A percentile compares a stretch with the other conserved stretches of the same genome.
Evolutionary conservation across 2,888 invertebrate genomes (phyloP).

Genomic region (Trichogramma dendrolimi): DNA sequence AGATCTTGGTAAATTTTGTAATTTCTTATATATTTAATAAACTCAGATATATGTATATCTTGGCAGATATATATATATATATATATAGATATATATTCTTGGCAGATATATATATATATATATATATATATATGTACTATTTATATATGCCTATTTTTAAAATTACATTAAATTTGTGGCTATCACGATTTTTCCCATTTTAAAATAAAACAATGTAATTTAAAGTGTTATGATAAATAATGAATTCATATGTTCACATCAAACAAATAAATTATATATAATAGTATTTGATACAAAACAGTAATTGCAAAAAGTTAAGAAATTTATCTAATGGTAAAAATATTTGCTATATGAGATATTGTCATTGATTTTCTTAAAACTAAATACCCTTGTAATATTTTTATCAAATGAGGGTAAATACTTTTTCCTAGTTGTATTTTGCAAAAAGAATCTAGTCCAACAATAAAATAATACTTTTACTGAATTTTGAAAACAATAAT

Average conservation of each 20-base stretch:
- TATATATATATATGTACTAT: too few species aligned
- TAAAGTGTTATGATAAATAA: background rate
- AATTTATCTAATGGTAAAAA: slow-evolving; percentile 1
- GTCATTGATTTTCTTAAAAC: slow-evolving; percentile 22
- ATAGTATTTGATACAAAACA: background rate
- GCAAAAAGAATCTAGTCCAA: slow-evolving; percentile 16
- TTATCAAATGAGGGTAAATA: slow-evolving; percentile 22
- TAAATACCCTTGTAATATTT: too few species aligned
- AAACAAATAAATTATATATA: slow-evolving; percentile 2
- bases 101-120: too few species aligned
- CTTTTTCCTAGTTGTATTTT: slow-evolving; percentile 10
- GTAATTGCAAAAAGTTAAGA: slow-evolving; percentile 8
- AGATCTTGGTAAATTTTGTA: too few species aligned
- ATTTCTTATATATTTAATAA: too few species aligned
- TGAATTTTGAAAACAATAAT: background rate
- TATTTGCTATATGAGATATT: slow-evolving; percentile 18
- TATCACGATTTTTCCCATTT: too few species aligned
- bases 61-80: too few species aligned
- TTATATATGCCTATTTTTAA: too few species aligned
- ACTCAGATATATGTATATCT: too few species aligned
- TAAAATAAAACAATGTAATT: too few species aligned
- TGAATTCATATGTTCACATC: background rate
- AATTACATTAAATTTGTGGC: too few species aligned
- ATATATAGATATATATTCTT: too few species aligned
- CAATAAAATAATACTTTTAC: slow-evolving; percentile 10